These are phyloP conservation scores for Zeugodacus cucurbitae DNA, from an alignment of 1,140 invertebrate species.

Conservation along the genomic window DNA sequence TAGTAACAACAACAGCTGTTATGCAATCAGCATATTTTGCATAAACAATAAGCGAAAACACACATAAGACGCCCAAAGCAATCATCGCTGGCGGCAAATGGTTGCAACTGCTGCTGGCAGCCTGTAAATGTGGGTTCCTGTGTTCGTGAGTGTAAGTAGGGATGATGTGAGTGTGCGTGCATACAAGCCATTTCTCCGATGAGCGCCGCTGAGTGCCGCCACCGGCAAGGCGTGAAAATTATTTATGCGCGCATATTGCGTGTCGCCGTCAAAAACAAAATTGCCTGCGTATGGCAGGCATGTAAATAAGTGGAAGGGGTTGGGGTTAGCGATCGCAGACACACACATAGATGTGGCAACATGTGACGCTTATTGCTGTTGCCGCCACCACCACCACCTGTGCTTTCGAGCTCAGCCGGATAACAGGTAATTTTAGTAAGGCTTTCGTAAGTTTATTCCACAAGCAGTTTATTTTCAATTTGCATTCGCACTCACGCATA, in stretches of 20 bases:
- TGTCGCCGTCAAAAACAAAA: neutral
- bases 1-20: neutral
- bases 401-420: neutral
- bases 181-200: neutral
- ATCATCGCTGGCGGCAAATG: neutral
- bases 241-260: constrained; percentile 19
- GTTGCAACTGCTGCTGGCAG: neutral
- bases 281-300: neutral
- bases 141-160: neutral
- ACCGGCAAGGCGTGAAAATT: constrained; percentile 15
- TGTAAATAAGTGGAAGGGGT: neutral
- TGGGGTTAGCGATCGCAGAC: neutral
- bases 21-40: neutral
- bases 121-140: neutral
- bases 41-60: neutral
- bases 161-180: neutral
- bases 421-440: neutral
- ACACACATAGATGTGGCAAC: neutral
- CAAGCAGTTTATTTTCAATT: constrained; percentile 9
- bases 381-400: neutral
- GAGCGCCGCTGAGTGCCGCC: no score
- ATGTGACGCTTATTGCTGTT: constrained; percentile 7
- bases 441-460: neutral
- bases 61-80: neutral
- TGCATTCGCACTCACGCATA: neutral